These are phyloP conservation scores for Digitonthophagus gazella DNA, from an alignment of 2,888 invertebrate species.

Conservation along the genomic window DNA sequence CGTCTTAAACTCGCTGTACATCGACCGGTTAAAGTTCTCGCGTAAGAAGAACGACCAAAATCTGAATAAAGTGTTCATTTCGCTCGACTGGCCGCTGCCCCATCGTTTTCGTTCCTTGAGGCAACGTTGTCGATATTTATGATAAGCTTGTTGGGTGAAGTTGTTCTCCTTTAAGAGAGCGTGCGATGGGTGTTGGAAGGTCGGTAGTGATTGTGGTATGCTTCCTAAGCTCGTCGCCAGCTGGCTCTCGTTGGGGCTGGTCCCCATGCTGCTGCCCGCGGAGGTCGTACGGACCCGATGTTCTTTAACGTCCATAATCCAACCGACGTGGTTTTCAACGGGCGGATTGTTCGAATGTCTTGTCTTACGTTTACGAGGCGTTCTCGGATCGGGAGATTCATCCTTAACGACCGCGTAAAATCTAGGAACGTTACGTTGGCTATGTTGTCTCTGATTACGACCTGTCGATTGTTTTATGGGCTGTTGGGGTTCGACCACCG, in stretches of 20 bases:
- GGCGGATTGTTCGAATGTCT: conserved; percentile 93
- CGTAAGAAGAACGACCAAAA: conserved; percentile 99
- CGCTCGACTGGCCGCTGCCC: conserved; percentile 93
- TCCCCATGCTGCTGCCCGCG: conserved; percentile 76
- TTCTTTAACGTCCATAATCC: conserved; percentile 92
- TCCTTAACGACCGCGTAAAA: conserved; percentile 96
- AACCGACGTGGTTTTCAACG: conserved; percentile 92
- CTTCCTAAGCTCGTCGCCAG: conserved; percentile 60
- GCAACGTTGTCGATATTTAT: conserved; percentile 93
- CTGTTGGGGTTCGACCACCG: conserved; percentile 40
- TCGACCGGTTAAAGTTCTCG: conserved; percentile 95
- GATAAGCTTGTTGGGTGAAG: conserved; percentile 96
- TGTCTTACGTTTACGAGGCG: conserved; percentile 83
- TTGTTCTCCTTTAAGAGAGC: conserved; percentile 92
- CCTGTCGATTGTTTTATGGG: not conserved
- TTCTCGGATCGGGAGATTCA: conserved; percentile 60
- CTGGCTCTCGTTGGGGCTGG: conserved; percentile 66
- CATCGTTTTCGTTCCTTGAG: conserved; percentile 90
- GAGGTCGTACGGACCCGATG: conserved; percentile 78
- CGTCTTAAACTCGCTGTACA: conserved; percentile 94
- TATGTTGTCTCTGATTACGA: conserved; percentile 30
- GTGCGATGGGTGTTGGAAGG: conserved; percentile 96
- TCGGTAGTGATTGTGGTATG: conserved; percentile 77
- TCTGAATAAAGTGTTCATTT: conserved; percentile 99
- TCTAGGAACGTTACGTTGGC: conserved; percentile 66